These are phyloP conservation scores for Philonicus albiceps DNA, from an alignment of 2,888 invertebrate genomes.

Conservation along the genomic window DNA sequence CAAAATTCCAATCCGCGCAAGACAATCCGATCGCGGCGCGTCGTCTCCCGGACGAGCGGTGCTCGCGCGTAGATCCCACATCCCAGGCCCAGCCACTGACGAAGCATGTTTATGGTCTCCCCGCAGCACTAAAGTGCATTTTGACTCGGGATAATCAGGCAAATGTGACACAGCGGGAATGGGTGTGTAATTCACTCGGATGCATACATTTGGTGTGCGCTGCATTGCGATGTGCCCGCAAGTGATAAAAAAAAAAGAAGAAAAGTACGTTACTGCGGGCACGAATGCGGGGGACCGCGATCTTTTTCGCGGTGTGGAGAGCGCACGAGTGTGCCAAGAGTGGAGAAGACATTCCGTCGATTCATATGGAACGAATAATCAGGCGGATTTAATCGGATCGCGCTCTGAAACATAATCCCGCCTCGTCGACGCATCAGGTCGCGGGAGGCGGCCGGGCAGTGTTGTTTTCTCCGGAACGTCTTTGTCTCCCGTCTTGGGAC, in stretches of 20 bases:
- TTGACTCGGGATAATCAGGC: background rate
- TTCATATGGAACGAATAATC: constrained; percentile 10
- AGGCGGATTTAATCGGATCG: constrained; percentile 5
- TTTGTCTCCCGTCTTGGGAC: background rate
- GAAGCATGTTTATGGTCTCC: background rate
- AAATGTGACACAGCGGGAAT: background rate
- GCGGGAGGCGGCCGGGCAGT: background rate
- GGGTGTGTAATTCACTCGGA: background rate
- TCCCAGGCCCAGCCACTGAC: background rate
- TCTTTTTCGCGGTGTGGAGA: background rate
- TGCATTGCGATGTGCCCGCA: background rate
- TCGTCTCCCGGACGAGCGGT: background rate
- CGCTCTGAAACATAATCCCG: background rate
- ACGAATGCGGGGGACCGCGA: background rate
- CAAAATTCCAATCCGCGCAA: background rate
- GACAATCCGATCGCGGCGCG: background rate
- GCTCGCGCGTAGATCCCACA: background rate
- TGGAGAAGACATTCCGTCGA: constrained; percentile 14
- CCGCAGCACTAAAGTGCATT: background rate
- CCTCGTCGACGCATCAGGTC: background rate
- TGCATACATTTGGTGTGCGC: background rate
- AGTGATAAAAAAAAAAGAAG: too few relatives aligned
- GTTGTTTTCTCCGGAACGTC: background rate
- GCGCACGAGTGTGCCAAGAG: constrained; percentile 11
- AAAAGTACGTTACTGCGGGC: background rate